A percentile compares a stretch with the other conserved stretches of the same genome.
Conservation (phyloP, 2,888 invertebrate genomes). For the Limenitis camilla region DNA sequence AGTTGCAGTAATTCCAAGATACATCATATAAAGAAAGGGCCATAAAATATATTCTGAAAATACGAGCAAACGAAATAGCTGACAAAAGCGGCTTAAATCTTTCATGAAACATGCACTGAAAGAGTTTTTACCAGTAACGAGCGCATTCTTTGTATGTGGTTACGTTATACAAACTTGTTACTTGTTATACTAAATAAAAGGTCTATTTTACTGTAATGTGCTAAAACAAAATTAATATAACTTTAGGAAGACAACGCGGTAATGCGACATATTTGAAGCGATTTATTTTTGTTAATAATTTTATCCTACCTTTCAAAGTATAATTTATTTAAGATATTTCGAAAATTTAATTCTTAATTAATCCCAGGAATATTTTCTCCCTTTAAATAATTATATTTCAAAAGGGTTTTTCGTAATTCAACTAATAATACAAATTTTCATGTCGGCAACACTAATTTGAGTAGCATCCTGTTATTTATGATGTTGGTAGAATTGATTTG, state of each 20-base stretch:
- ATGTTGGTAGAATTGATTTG: too few relatives aligned
- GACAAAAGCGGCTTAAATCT: constrained; percentile 9
- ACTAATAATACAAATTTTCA: too few relatives aligned
- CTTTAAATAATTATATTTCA: too few relatives aligned
- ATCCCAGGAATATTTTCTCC: too few relatives aligned
- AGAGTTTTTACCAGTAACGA: constrained; percentile 6
- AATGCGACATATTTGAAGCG: neutral
- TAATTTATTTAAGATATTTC: too few relatives aligned
- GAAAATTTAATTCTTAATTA: too few relatives aligned
- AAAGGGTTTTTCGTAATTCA: too few relatives aligned
- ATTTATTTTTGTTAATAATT: neutral
- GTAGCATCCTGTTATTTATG: too few relatives aligned
- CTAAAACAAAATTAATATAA: neutral
- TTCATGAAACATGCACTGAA: constrained; percentile 7
- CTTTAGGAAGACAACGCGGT: neutral
- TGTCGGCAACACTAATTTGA: too few relatives aligned
- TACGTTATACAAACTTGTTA: neutral
- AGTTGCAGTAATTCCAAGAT: neutral
- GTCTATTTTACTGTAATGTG: neutral
- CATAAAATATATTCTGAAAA: neutral
- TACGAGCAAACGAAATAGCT: constrained; percentile 1
- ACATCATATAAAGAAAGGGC: neutral
- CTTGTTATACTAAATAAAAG: neutral
- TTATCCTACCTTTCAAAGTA: too few relatives aligned
- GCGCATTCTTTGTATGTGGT: constrained; percentile 5